Percentiles rank a stretch among this genome's conserved stretches.
These are phyloP conservation scores for Xanthorhoe spadicearia DNA, from an alignment of 2,888 invertebrate genomes.

Conservation along the genomic window DNA sequence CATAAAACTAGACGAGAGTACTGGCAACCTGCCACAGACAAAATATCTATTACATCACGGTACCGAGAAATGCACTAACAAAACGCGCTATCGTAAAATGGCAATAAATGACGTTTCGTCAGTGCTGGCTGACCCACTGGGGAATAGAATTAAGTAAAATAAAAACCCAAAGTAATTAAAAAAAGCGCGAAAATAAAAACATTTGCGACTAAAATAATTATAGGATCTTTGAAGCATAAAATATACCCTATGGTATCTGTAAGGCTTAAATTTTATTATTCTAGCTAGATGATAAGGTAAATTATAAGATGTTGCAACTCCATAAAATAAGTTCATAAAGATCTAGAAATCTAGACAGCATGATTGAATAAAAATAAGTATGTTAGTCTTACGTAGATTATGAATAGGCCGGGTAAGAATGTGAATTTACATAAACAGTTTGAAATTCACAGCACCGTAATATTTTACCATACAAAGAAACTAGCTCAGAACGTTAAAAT, in stretches of 20 bases:
- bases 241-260: no score
- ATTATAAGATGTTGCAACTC: no score
- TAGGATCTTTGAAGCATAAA: no score
- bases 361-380: no score
- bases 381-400: no score
- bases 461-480: constrained; percentile 19
- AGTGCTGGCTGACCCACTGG: constrained; percentile 25
- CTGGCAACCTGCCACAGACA: constrained; percentile 38
- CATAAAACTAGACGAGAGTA: constrained; percentile 16
- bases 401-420: background rate
- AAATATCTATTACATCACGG: constrained; percentile 40
- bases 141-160: background rate
- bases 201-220: no score
- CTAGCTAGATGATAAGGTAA: no score
- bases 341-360: no score
- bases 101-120: constrained; percentile 31
- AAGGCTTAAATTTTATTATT: no score
- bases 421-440: background rate
- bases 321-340: no score
- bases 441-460: background rate
- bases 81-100: constrained; percentile 32
- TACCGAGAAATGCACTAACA: constrained; percentile 36
- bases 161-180: background rate
- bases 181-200: background rate
- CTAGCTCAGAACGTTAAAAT: constrained; percentile 12